Conservation (phyloP, 2,797 vertebrate genomes). For the Bucorvus abyssinicus region DNA sequence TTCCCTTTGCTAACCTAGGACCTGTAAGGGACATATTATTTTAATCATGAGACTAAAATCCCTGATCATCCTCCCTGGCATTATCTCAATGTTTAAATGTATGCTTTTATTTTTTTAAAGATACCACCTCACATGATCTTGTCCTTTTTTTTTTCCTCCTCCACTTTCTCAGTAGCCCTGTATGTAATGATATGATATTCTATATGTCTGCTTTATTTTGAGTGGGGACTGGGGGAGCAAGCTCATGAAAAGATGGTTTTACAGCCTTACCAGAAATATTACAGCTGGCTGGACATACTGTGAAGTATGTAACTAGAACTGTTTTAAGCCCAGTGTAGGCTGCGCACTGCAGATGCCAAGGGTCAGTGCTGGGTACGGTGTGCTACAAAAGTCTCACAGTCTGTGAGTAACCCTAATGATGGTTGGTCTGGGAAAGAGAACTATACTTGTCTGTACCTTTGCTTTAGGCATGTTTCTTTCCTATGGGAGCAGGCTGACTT, state of each 20-base stretch:
- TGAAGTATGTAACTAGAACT: neutral
- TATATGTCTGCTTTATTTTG: neutral
- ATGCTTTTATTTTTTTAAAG: neutral
- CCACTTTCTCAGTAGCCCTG: neutral
- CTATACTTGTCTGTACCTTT: neutral
- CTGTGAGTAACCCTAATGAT: neutral
- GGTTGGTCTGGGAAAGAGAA: neutral
- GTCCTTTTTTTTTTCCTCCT: neutral
- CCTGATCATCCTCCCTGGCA: neutral
- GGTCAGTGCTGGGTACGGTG: neutral
- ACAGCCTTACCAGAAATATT: neutral
- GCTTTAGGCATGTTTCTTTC: neutral
- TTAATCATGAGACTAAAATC: neutral
- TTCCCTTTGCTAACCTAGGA: neutral
- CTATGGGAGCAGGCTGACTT: neutral
- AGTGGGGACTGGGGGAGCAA: neutral
- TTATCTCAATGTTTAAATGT: neutral
- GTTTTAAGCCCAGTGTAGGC: neutral
- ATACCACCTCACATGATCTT: neutral
- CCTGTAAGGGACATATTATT: neutral
- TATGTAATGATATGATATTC: neutral
- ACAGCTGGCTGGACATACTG: neutral
- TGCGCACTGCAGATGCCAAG: neutral
- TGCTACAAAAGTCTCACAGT: neutral
- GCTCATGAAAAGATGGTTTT: neutral